These are phyloP conservation scores for Spondyliosoma cantharus DNA, from an alignment of 2,797 vertebrate species.

Conservation along the genomic window DNA sequence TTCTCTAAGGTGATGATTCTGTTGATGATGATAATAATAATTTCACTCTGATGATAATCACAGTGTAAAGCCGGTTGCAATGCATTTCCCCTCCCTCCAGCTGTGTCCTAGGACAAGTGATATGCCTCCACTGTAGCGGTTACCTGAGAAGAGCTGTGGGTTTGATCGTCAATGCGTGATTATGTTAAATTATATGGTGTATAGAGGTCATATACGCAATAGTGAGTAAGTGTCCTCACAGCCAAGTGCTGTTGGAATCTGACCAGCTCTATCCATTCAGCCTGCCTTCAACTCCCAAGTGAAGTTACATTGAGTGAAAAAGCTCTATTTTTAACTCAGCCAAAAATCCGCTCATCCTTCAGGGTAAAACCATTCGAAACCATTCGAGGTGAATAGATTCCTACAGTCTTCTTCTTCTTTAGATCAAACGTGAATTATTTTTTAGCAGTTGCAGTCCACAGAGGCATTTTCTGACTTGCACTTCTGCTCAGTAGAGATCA, in stretches of 20 bases:
- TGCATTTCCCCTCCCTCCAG: conserved; percentile 40
- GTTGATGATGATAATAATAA: conserved; percentile 56
- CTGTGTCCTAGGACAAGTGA: conserved; percentile 54
- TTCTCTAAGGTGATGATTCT: conserved; percentile 41
- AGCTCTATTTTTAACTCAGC: conserved; percentile 58
- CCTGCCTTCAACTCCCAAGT: conserved; percentile 34
- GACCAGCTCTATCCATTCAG: conserved; percentile 41
- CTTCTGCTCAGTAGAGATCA: conserved; percentile 61
- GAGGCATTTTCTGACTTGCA: conserved; percentile 60
- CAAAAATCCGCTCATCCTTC: conserved; percentile 48
- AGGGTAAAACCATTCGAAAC: conserved; percentile 49
- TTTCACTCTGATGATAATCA: conserved; percentile 65
- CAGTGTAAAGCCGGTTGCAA: conserved; percentile 52
- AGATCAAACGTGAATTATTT: conserved; percentile 57
- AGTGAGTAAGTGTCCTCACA: conserved; percentile 32
- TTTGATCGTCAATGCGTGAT: conserved; percentile 50
- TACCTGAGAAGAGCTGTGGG: conserved; percentile 33
- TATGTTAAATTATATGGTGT: conserved; percentile 48
- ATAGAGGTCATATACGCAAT: conserved; percentile 43
- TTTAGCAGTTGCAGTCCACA: conserved; percentile 38
- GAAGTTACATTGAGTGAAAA: conserved; percentile 39
- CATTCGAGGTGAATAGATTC: conserved; percentile 55
- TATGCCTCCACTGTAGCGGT: conserved; percentile 14
- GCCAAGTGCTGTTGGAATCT: conserved; percentile 45
- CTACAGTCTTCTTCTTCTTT: conserved; percentile 53